These are phyloP conservation scores for Zaprionus gabonicus DNA, from an alignment of 1,140 invertebrate genomes.

Conservation along the genomic window DNA sequence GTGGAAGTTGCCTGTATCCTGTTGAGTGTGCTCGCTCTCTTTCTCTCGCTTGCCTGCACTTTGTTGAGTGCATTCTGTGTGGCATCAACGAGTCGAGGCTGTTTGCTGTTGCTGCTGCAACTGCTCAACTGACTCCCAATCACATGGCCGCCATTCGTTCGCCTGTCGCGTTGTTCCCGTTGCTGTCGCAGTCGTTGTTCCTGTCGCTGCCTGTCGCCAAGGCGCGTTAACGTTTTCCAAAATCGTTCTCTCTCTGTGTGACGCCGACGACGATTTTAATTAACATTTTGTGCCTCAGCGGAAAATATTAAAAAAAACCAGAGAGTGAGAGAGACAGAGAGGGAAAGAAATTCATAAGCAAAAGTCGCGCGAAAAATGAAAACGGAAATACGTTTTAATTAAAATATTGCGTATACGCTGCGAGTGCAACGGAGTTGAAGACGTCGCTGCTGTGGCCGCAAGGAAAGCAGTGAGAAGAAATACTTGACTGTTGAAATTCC, in stretches of 20 bases:
- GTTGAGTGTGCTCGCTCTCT: conserved; percentile 9
- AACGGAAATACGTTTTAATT: conserved; percentile 65
- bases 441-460: conserved; percentile 3
- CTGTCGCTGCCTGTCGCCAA: too few relatives aligned
- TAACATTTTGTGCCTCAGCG: conserved; percentile 61
- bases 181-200: neutral
- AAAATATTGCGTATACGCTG: conserved; percentile 48
- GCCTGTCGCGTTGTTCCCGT: conserved; percentile 57
- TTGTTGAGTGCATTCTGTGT: conserved; percentile 57
- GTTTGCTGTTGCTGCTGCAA: conserved; percentile 3
- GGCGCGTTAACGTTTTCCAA: conserved; percentile 6
- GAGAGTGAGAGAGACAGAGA: neutral
- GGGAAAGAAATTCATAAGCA: conserved; percentile 3
- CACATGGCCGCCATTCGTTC: conserved; percentile 73
- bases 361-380: conserved; percentile 1
- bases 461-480: conserved; percentile 2
- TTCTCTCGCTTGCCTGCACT: conserved; percentile 20
- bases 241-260: neutral
- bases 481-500: conserved; percentile 8
- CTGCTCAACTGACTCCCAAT: conserved; percentile 45
- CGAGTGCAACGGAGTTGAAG: conserved; percentile 1
- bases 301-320: conserved; percentile 27
- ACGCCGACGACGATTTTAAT: conserved; percentile 51
- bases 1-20: conserved; percentile 10
- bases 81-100: conserved; percentile 20